Conservation (phyloP, 2,797 vertebrate genomes). For the Tiaroga cobitis region DNA sequence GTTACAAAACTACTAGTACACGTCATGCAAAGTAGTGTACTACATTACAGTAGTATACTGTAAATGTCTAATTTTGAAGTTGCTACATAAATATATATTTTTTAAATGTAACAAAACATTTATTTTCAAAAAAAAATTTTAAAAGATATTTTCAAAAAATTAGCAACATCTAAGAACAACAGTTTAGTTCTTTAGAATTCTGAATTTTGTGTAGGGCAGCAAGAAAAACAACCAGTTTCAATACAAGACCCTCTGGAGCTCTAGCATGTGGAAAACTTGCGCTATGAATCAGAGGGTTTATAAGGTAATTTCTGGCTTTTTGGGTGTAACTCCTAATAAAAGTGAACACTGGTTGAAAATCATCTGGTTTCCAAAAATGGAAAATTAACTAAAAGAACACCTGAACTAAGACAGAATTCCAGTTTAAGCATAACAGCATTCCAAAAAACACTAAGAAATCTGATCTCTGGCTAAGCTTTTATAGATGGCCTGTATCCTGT, state of each 20-base stretch:
- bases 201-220: neutral
- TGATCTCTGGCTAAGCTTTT: neutral
- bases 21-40: no score
- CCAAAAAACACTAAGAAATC: neutral
- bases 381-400: neutral
- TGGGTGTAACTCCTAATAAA: neutral
- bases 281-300: neutral
- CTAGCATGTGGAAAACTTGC: neutral
- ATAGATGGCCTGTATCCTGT: neutral
- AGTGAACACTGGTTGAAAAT: neutral
- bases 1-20: no score
- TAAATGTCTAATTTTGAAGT: no score
- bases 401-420: neutral
- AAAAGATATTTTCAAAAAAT: rapidly evolving
- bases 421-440: neutral
- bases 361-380: neutral
- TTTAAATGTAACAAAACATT: no score
- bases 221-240: neutral
- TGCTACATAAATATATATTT: no score
- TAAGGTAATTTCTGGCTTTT: neutral
- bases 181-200: neutral
- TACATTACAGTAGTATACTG: no score
- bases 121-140: no score
- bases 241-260: neutral
- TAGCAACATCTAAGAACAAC: neutral